Base-by-base conservation (phyloP, 2,888 invertebrate genomes). In the Exephanes ischioxanthus region DNA sequence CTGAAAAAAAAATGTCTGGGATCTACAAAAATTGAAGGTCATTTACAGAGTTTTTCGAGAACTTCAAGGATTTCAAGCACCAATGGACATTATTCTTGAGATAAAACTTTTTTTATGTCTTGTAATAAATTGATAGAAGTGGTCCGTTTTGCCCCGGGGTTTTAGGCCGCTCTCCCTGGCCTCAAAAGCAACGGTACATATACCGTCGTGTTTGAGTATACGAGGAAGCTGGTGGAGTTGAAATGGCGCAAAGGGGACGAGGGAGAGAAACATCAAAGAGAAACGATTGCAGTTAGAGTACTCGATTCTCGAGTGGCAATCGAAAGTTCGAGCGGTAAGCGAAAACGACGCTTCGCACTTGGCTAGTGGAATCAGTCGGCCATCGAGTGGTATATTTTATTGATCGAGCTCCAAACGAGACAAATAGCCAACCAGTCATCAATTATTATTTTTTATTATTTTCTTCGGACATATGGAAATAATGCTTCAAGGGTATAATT, bases 281-380 rank as follows among this genome's bases (percentile, higher is more conserved):
- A 76, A 75, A 75, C 75, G 63, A 37, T 22, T 66, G 53, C 53
- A 22, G 22, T 53, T 63, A n/a, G 16, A 41, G 63, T 30, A 45
- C 51, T 33, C 48, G 14, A 63, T 37, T 53, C 76, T 67, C 67
- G 66, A 76, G 76, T 48, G 53, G 53, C 66, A 53, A 76, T 76
- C 53, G 53, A 76, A 76, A 19, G 48, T 66, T 76, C 33, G 63
- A 58, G 55, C 51, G 58, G 55, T 16, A 68, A 55, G 71, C 41
- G 37, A 33, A 41, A 66, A 19, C 37, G 37, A 19, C 41, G 41
- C 67, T 37, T 67, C 45, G 76, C 53, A 76, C 53, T 67, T 22
- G 67, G 37, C 66, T 76, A 76, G 51, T 67, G 51, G 37, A 76
- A 67, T 76, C 53, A 53, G 66, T 76, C 76, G 53, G 22, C 16